Evolutionary conservation across 2,113 vertebrate genomes (phyloP).

Genomic region (Grus americana): DNA sequence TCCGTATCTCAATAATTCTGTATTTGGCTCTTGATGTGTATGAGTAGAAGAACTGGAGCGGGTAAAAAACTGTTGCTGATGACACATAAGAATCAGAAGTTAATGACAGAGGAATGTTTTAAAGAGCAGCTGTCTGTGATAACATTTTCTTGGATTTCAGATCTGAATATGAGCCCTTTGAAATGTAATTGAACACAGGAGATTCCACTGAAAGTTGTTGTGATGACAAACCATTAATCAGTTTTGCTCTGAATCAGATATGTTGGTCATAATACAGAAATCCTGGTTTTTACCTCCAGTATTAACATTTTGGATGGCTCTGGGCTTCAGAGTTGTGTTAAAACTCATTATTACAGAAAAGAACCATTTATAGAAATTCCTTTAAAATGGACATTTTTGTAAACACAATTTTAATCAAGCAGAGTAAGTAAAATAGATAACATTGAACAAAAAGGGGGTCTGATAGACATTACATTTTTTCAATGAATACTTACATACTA

Average conservation of each 20-base stretch:
- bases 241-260: not conserved
- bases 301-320: not conserved
- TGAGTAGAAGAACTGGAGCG: not conserved
- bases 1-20: not conserved
- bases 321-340: not conserved
- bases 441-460: not conserved
- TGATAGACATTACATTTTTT: not conserved
- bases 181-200: not conserved
- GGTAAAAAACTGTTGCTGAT: not conserved
- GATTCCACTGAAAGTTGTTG: not conserved
- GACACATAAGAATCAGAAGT: not conserved
- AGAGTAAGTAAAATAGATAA: not conserved
- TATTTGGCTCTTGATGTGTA: accelerated
- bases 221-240: not conserved
- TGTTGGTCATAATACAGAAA: not conserved
- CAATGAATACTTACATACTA: not conserved
- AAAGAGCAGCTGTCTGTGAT: not conserved
- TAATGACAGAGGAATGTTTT: not conserved
- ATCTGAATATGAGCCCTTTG: not conserved
- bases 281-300: not conserved
- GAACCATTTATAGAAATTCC: not conserved
- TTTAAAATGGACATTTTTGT: not conserved
- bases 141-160: not conserved
- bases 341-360: not conserved
- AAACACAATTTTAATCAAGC: not conserved